phyloP scores from a whole-genome alignment of 2,888 invertebrate species.

The Dolomedes plantarius region DNA sequence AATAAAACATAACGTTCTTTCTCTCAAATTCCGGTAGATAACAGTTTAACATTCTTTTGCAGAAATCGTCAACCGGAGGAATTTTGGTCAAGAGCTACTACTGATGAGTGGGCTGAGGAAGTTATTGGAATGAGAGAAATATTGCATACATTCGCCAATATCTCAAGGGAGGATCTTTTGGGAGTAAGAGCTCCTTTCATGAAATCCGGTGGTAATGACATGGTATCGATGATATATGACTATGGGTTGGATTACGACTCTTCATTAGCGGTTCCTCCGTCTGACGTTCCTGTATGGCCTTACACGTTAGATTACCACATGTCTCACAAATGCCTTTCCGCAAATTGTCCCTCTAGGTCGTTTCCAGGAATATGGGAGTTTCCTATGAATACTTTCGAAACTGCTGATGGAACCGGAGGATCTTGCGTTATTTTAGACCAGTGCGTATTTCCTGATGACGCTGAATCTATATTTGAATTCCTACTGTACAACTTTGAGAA shows the following conservation, averaged over 20 bases:
- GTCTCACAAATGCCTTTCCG: slow-evolving; percentile 85
- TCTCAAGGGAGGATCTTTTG: slow-evolving; percentile 86
- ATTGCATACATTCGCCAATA: slow-evolving; percentile 85
- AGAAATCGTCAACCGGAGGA: slow-evolving; percentile 84
- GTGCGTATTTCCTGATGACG: slow-evolving; percentile 88
- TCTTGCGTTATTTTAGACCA: slow-evolving; percentile 52
- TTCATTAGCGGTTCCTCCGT: slow-evolving; percentile 86
- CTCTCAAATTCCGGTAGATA: no score
- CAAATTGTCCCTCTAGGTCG: slow-evolving; percentile 86
- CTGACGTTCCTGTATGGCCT: slow-evolving; percentile 90
- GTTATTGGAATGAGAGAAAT: slow-evolving; percentile 93
- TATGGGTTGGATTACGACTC: slow-evolving; percentile 93
- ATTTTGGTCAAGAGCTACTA: slow-evolving; percentile 92
- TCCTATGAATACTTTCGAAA: slow-evolving; percentile 86
- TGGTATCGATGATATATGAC: slow-evolving; percentile 93
- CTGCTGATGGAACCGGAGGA: slow-evolving; percentile 81
- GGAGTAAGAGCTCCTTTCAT: slow-evolving; percentile 89
- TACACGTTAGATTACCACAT: slow-evolving; percentile 91
- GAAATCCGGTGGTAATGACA: slow-evolving; percentile 90
- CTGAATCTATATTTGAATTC: slow-evolving; percentile 84
- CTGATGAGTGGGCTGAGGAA: slow-evolving; percentile 92
- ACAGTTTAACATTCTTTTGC: slow-evolving; percentile 73
- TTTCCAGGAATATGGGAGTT: slow-evolving; percentile 92
- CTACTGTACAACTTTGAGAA: slow-evolving; percentile 88
- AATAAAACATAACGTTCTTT: no score